phyloP scores from a whole-genome alignment of 2,888 invertebrate genomes.

The Cheilosia grossa region DNA sequence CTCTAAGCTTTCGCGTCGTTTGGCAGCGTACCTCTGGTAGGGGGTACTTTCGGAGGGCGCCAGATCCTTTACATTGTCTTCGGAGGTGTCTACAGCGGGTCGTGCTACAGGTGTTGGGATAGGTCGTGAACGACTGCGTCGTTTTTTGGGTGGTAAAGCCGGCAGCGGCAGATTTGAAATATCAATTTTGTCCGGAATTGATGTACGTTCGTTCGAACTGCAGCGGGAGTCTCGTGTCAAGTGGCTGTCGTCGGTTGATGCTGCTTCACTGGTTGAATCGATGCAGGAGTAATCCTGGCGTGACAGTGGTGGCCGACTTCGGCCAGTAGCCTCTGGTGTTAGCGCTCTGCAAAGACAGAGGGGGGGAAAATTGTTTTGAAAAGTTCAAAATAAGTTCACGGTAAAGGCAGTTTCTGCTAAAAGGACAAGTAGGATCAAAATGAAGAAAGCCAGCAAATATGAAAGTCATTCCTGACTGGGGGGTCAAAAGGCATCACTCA shows the following conservation, averaged over 20 bases:
- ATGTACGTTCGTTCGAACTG: constrained; percentile 81
- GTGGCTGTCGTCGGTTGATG: constrained; percentile 81
- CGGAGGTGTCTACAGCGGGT: constrained; percentile 57
- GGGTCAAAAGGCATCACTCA: background rate
- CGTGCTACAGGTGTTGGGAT: constrained; percentile 77
- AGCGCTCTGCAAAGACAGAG: constrained; percentile 39
- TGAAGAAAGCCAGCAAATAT: background rate
- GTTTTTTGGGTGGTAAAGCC: constrained; percentile 81
- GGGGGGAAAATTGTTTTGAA: background rate
- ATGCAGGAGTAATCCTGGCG: constrained; percentile 79
- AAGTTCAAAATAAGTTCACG: too few relatives aligned
- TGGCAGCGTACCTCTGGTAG: constrained; percentile 79
- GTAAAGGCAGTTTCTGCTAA: background rate
- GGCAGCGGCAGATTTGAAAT: constrained; percentile 82
- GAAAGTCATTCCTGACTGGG: background rate
- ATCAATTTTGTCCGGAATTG: constrained; percentile 82
- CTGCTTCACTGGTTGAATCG: constrained; percentile 81
- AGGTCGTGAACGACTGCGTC: constrained; percentile 79
- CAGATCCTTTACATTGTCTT: constrained; percentile 60
- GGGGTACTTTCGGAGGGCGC: constrained; percentile 40
- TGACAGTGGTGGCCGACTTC: constrained; percentile 75
- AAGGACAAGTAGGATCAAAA: background rate
- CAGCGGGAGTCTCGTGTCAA: constrained; percentile 81
- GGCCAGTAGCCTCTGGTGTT: constrained; percentile 15
- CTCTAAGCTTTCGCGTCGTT: constrained; percentile 81